Conservation (phyloP, 2,113 vertebrate genomes). For the Varanus salvator region DNA sequence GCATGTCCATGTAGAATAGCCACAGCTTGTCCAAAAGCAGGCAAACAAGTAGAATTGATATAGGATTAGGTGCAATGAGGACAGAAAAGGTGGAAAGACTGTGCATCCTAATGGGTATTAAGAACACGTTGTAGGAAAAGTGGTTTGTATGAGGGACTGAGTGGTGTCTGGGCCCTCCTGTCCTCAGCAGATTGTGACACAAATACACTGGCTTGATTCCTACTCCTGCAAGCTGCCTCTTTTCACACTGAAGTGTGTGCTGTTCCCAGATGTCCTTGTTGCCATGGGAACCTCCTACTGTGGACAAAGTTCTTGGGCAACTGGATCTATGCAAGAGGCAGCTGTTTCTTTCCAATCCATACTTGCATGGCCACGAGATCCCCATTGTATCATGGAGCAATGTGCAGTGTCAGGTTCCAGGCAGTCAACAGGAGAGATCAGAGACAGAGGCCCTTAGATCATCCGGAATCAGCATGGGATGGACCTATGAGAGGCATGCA, state of each 20-base stretch:
- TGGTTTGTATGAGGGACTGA: background rate
- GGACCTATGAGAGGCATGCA: accelerated
- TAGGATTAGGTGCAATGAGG: background rate
- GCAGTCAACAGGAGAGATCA: conserved; percentile 28
- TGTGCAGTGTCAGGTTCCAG: conserved; percentile 35
- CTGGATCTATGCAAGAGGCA: background rate
- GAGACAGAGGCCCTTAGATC: conserved; percentile 12
- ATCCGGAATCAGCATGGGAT: background rate
- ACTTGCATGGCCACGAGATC: conserved; percentile 30
- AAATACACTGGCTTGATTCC: background rate
- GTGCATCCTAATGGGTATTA: background rate
- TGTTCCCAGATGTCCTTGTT: conserved; percentile 12
- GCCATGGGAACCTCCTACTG: background rate
- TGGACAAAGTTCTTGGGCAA: background rate
- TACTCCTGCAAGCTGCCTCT: background rate
- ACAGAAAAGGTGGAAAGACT: background rate
- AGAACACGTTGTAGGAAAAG: background rate
- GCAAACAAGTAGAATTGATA: background rate
- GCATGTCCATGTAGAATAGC: background rate
- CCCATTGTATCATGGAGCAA: conserved; percentile 32
- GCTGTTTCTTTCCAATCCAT: conserved; percentile 41
- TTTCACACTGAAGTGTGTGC: background rate
- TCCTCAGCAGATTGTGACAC: background rate
- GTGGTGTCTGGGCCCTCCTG: background rate
- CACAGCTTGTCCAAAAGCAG: background rate